Percentiles rank a stretch among this genome's conserved stretches.
These are phyloP conservation scores for Lontra canadensis DNA, from an alignment of 2,113 vertebrate genomes.

Conservation along the genomic window DNA sequence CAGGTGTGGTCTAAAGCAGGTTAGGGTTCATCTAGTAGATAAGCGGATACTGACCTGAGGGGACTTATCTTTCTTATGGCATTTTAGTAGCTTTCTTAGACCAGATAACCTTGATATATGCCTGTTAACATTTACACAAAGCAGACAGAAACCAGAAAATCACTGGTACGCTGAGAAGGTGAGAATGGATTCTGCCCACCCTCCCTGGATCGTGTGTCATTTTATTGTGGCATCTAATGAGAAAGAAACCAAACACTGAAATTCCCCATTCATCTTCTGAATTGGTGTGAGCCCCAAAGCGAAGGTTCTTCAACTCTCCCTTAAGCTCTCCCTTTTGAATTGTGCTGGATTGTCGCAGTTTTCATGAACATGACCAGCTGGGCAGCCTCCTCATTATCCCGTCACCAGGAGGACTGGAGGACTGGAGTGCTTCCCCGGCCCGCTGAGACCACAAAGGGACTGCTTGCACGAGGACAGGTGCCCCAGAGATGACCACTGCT, in stretches of 20 bases:
- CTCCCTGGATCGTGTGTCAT: background rate
- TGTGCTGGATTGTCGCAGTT: too few relatives aligned
- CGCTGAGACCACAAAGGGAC: background rate
- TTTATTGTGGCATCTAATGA: background rate
- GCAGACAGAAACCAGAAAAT: background rate
- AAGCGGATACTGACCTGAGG: background rate
- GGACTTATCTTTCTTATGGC: background rate
- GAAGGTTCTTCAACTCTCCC: background rate
- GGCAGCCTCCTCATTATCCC: background rate
- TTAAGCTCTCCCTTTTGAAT: background rate
- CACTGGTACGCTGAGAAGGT: background rate
- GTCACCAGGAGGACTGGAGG: background rate
- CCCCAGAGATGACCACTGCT: background rate
- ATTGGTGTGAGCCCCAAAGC: background rate
- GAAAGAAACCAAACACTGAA: background rate
- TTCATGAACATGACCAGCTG: too few relatives aligned
- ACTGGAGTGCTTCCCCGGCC: too few relatives aligned
- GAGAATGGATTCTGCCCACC: background rate
- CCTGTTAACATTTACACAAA: background rate
- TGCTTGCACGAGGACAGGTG: background rate
- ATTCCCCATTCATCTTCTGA: background rate
- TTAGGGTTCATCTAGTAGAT: background rate
- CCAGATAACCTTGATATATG: background rate
- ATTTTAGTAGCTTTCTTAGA: background rate
- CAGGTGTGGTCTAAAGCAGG: background rate